Conservation (phyloP, 2,888 invertebrate species). For the Caenorhabditis imperialis region DNA sequence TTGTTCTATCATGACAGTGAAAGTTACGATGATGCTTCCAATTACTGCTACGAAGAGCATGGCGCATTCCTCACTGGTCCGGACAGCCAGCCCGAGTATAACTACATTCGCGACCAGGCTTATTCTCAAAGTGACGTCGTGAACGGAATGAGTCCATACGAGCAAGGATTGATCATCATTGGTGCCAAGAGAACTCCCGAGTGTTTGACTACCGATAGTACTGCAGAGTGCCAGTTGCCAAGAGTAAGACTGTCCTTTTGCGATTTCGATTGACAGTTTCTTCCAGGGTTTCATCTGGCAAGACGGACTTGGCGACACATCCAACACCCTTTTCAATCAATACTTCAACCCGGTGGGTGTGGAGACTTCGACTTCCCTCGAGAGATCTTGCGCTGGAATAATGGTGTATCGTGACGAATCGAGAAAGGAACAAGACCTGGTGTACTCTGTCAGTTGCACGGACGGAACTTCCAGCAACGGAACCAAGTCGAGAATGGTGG, state of each 20-base stretch:
- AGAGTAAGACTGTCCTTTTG: background rate
- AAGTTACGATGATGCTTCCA: conserved; percentile 26
- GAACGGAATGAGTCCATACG: conserved; percentile 1
- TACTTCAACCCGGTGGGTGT: conserved; percentile 14
- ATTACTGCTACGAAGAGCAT: conserved; percentile 24
- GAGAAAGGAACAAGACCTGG: background rate
- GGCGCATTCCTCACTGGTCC: conserved; percentile 45
- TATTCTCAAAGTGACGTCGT: conserved; percentile 13
- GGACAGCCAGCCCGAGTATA: conserved; percentile 23
- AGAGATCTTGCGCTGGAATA: conserved; percentile 7
- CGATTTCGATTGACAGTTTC: background rate
- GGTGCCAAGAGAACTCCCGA: conserved; percentile 29
- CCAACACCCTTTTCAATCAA: conserved; percentile 14
- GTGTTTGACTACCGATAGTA: conserved; percentile 18
- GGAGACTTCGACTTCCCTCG: background rate
- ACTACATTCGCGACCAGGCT: conserved; percentile 20
- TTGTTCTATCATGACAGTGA: conserved; percentile 38
- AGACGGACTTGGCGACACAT: conserved; percentile 10
- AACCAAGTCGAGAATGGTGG: conserved; percentile 15
- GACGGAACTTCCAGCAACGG: conserved; percentile 14
- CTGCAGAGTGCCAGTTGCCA: conserved; percentile 14
- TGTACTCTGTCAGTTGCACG: conserved; percentile 9
- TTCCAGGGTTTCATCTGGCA: conserved; percentile 12
- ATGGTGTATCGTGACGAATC: conserved; percentile 1
- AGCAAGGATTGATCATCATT: conserved; percentile 20